These are phyloP conservation scores for Pomatostomus ruficeps DNA, from an alignment of 2,113 vertebrate species.

Conservation along the genomic window DNA sequence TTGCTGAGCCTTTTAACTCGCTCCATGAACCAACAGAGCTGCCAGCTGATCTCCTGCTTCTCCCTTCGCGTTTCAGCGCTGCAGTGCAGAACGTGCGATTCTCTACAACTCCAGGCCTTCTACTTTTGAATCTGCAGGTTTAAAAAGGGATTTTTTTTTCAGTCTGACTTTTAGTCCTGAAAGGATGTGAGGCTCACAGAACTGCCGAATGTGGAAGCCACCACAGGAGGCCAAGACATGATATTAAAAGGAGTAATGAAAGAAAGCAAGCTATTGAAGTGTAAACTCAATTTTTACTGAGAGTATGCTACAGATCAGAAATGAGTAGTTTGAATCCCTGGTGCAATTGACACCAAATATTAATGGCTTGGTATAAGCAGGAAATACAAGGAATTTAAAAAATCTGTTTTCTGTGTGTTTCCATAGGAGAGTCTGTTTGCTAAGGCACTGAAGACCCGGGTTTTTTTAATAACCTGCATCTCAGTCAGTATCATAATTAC, in stretches of 20 bases:
- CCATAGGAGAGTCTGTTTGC: neutral
- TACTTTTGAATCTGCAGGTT: neutral
- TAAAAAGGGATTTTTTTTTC: neutral
- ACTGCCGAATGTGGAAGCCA: constrained; percentile 6
- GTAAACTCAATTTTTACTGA: constrained; percentile 36
- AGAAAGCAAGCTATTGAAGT: constrained; percentile 36
- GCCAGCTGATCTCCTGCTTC: neutral
- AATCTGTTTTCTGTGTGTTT: neutral
- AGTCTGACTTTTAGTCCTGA: constrained; percentile 37
- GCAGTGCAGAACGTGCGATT: neutral
- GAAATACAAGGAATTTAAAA: neutral
- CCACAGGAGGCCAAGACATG: constrained; percentile 14
- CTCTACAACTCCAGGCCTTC: neutral
- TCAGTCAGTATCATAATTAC: neutral
- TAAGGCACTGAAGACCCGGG: neutral
- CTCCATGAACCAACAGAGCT: neutral
- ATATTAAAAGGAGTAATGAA: constrained; percentile 57
- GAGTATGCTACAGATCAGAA: constrained; percentile 19
- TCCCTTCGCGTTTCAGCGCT: neutral
- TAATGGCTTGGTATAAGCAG: neutral
- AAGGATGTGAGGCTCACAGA: constrained; percentile 21
- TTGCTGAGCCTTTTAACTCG: neutral
- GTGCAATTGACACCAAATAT: constrained; percentile 5
- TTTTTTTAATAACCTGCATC: neutral
- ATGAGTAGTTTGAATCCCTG: constrained; percentile 2